Base-by-base conservation (phyloP, 2,797 vertebrate species). In the Rallus crepitans region DNA sequence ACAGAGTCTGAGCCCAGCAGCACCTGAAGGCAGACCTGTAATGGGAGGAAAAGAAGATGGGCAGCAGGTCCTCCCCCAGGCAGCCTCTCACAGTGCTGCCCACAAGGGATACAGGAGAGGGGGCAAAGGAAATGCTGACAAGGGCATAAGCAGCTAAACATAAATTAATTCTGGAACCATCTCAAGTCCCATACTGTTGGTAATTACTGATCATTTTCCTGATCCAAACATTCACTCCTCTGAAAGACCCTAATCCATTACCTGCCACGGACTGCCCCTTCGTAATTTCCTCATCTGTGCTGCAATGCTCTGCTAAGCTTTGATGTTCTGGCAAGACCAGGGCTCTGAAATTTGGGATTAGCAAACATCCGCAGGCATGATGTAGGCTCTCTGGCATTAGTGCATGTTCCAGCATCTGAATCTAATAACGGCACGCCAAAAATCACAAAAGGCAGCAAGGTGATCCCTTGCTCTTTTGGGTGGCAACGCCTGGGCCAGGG, bases 321-420 rank as follows among this genome's bases (percentile, higher is more conserved):
- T 96, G 96, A 96, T 94, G 91, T 94, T 85, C 80, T 94, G 83
- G 94, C 48, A 61, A 89, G 76, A 70, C 66, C 84, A 87, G 45
- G 85, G 84, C 50, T 80, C 92, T 93, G 89, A 96, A 94, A 93
- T 94, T 83, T 68, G 76, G 96, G 91, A 92, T 97, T 94, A 92
- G 75, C 82, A 94, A 96, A 97, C 81, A 86, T 90, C 86, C 65
- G 4, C 88, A 87, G 91, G 84, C 95, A 82, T 15, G 39, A 56
- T 94, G 92, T 68, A 69, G 90, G 63, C 60, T 79, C 56, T 92
- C 75, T 89, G 87, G 68, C 39, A 75, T 63, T 40, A 82, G 73
- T 92, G 94, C 28, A 6, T 77, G 56, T 86, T 93, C 89, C 57
- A 66, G 81, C 93, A 97, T 61, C 94, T 95, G 94, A 87, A 82